A percentile compares a stretch with the other conserved stretches of the same genome.
Conservation (phyloP, 1,140 invertebrate genomes). For the Sminthurinus signatus region DNA sequence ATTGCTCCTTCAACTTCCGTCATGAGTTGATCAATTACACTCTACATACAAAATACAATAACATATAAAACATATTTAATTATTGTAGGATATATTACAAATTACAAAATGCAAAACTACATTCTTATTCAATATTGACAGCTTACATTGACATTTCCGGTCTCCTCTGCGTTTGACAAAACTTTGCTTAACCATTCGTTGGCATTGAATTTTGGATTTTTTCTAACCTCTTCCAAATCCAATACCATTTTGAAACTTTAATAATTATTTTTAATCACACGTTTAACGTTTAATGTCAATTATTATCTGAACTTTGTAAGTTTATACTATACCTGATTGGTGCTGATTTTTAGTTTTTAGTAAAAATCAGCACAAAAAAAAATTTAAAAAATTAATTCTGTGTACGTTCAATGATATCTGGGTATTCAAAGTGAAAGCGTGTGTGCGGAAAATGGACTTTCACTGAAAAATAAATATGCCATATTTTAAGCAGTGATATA, state of each 20-base stretch:
- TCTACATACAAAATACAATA: too few species aligned
- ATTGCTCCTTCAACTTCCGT: slow-evolving; percentile 8
- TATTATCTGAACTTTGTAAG: not conserved
- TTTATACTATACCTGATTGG: not conserved
- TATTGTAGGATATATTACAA: not conserved
- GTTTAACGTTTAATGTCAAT: too few species aligned
- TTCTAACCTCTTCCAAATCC: not conserved
- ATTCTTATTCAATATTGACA: not conserved
- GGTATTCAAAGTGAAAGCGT: too few species aligned
- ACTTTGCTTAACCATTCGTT: slow-evolving; percentile 11
- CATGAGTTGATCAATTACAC: not conserved
- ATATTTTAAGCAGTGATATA: too few species aligned
- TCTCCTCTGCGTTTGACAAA: not conserved
- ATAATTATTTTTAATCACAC: too few species aligned
- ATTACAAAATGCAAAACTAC: not conserved
- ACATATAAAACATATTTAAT: not conserved
- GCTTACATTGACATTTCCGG: not conserved
- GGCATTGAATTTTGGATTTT: slow-evolving; percentile 1
- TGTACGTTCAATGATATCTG: too few species aligned
- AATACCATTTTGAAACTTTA: not conserved
- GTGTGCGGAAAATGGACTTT: too few species aligned
- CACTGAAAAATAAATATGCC: too few species aligned
- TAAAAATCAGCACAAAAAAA: not conserved
- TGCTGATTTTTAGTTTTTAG: not conserved
- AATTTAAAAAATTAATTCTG: too few species aligned